Percentiles rank a stretch among this genome's conserved stretches.
phyloP scores from a whole-genome alignment of 2,113 vertebrate genomes.

The Artemisiospiza belli region DNA sequence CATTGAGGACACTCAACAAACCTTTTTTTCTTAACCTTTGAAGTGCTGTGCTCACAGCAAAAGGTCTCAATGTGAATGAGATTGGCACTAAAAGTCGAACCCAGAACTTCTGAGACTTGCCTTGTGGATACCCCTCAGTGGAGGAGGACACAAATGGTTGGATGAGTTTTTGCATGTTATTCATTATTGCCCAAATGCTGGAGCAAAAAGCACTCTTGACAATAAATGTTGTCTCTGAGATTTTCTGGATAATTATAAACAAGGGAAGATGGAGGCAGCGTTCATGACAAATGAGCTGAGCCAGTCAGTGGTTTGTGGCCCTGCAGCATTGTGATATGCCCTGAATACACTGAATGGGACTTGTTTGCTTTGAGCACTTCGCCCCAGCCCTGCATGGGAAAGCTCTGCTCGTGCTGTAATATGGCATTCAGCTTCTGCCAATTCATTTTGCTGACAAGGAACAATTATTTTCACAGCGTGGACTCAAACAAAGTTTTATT shows the following conservation, averaged over 20 bases:
- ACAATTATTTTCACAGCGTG: not conserved
- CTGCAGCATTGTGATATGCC: not conserved
- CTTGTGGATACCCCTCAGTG: not conserved
- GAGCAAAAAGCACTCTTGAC: not conserved
- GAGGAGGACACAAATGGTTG: not conserved
- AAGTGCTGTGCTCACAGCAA: not conserved
- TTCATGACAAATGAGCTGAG: not conserved
- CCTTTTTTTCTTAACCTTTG: not conserved
- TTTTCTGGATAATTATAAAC: not conserved
- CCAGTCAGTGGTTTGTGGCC: not conserved
- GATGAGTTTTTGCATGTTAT: not conserved
- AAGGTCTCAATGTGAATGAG: not conserved
- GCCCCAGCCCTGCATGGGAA: constrained; percentile 27
- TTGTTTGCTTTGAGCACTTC: not conserved
- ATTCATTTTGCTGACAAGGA: constrained; percentile 39
- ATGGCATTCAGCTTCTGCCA: constrained; percentile 52
- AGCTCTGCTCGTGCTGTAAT: not conserved
- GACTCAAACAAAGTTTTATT: constrained; percentile 17
- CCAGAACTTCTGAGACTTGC: not conserved
- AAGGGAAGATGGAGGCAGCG: not conserved
- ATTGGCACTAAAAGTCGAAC: not conserved
- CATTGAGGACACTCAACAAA: not conserved
- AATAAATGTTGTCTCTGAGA: not conserved
- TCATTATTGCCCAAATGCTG: not conserved
- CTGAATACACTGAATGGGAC: constrained; percentile 45